Base-by-base conservation (phyloP, 1,140 invertebrate species). In the Chymomyza costata region DNA sequence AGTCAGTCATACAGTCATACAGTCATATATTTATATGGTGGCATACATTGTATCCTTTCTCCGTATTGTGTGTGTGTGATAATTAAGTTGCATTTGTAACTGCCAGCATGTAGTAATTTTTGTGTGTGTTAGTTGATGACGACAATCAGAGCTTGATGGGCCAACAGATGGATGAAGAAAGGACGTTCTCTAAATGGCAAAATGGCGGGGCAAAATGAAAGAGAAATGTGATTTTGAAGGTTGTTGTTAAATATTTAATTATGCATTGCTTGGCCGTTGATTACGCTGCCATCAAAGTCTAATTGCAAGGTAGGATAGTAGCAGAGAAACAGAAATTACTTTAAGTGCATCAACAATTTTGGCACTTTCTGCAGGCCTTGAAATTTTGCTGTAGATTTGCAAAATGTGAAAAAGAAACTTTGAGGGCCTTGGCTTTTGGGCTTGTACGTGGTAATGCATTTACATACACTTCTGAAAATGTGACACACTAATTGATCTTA, bases 181-280 rank as follows among this genome's bases (percentile, higher is more conserved):
- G n/a, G n/a, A n/a, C n/a, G n/a, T n/a, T n/a, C n/a, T n/a, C n/a
- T n/a, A n/a, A n/a, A n/a, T n/a, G n/a, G 16, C 8, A 38, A 38
- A 30, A 18, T 30, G 34, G 41, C 47, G 67, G 50, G 45, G 56
- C 54, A 50, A 61, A 71, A 70, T 65, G 67, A 59, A 70, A 76
- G 73, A 64, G 71, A 76, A 76, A 76, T 80, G 73, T 65, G 66
- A 80, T 80, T 78, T 78, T 80, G 71, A 78, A 80, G 73, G 71
- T 73, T 80, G 58, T 60, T 71, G 66, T 64, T 78, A 71, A 80
- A 71, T 78, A 78, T 76, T 76, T 78, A 76, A 76, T n/a, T n/a
- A 78, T 76, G 66, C 70, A 56, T 70, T 78, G 61, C 56, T 45
- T 40, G 62, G 45, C 18, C 31, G 39, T 48, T 69, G 60, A 60